A percentile compares a stretch with the other conserved stretches of the same genome.
Evolutionary conservation across 2,113 vertebrate genomes (phyloP).

Genomic region (Rynchops niger): DNA sequence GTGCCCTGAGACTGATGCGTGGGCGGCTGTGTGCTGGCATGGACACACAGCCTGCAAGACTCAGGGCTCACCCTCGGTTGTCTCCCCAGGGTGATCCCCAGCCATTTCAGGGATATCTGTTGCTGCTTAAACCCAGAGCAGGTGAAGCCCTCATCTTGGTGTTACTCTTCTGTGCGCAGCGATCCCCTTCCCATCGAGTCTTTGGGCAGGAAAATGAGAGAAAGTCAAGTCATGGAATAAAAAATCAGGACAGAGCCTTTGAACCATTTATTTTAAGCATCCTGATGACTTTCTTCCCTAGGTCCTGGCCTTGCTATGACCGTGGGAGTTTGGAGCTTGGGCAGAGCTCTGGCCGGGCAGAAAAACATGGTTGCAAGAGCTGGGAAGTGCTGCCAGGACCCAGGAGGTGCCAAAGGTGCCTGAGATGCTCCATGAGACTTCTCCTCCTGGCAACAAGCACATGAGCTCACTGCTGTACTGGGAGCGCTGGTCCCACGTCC

Average conservation of each 20-base stretch:
- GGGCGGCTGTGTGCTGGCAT: rapidly evolving
- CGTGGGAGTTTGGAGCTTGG: background rate
- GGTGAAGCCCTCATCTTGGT: background rate
- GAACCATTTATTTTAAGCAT: background rate
- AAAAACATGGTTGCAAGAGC: background rate
- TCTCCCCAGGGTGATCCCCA: background rate
- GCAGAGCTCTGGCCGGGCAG: background rate
- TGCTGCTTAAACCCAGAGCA: background rate
- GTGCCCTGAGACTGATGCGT: background rate
- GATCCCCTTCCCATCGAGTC: rapidly evolving
- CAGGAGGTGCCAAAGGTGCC: background rate
- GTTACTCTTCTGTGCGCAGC: background rate
- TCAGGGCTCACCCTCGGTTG: background rate
- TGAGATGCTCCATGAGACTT: background rate
- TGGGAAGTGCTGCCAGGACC: background rate
- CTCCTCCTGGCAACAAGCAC: background rate
- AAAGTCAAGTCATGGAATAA: background rate
- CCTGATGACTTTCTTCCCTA: background rate
- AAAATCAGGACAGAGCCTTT: background rate
- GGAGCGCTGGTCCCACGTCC: rapidly evolving
- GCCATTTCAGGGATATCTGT: background rate
- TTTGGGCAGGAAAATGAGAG: background rate
- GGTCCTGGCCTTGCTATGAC: background rate
- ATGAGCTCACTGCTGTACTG: background rate
- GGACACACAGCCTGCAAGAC: background rate